phyloP scores from a whole-genome alignment of 2,113 vertebrate species.

The Brevimyrus niger region DNA sequence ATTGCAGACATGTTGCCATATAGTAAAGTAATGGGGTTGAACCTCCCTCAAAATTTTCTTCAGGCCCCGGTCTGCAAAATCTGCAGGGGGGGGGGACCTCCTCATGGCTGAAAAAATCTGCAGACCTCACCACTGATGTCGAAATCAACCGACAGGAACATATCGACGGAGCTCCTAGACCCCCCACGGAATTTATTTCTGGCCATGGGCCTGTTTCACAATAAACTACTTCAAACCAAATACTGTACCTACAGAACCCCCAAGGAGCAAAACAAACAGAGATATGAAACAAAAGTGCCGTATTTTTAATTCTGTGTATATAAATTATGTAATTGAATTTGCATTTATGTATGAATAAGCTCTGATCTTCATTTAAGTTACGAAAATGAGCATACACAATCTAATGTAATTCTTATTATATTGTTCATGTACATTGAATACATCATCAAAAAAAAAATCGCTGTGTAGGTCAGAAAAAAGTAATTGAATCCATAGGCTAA shows the following conservation, averaged over 20 bases:
- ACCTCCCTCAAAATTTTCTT: background rate
- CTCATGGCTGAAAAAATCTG: background rate
- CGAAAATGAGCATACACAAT: background rate
- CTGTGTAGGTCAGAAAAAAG: background rate
- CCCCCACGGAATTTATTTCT: background rate
- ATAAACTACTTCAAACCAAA: background rate
- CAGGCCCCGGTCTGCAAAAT: background rate
- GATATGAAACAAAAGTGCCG: background rate
- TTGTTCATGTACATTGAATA: background rate
- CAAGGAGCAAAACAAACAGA: background rate
- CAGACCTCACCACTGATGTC: too few relatives aligned
- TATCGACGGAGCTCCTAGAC: background rate
- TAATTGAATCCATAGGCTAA: background rate
- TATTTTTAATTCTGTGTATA: background rate
- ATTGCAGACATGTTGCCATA: background rate
- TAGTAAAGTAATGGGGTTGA: background rate
- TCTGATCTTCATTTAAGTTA: background rate
- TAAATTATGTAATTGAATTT: background rate
- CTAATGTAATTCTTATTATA: background rate
- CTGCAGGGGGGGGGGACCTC: background rate
- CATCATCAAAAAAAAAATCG: background rate
- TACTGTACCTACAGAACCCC: background rate
- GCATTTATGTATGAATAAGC: background rate
- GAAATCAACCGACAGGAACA: background rate
- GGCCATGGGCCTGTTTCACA: background rate